These are phyloP conservation scores for Pseudanteris insignis DNA, from an alignment of 2,888 invertebrate species.

Conservation along the genomic window DNA sequence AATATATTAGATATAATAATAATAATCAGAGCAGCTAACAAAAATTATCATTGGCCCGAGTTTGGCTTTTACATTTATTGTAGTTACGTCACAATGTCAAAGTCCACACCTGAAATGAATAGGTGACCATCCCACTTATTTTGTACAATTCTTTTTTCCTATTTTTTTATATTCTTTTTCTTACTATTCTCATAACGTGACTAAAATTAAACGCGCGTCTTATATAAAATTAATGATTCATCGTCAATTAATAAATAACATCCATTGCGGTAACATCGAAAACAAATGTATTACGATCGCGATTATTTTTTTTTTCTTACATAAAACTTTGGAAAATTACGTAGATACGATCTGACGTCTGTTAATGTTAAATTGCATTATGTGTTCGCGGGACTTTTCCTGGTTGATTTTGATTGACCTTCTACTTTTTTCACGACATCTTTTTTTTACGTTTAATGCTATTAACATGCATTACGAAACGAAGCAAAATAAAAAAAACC, in stretches of 20 bases:
- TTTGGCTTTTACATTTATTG: too few relatives aligned
- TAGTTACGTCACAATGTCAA: too few relatives aligned
- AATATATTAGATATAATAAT: too few relatives aligned
- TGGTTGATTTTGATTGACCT: constrained; percentile 44
- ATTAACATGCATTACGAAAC: constrained; percentile 32
- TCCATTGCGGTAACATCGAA: too few relatives aligned
- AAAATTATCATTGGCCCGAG: too few relatives aligned
- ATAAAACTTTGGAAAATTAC: constrained; percentile 26
- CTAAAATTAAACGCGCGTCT: constrained; percentile 1
- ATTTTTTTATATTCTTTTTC: not conserved
- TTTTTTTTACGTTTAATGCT: constrained; percentile 20
- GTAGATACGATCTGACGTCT: constrained; percentile 25
- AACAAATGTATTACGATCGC: too few relatives aligned
- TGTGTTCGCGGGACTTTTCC: constrained; percentile 38
- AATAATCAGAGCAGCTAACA: too few relatives aligned
- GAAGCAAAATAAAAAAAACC: too few relatives aligned
- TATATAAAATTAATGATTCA: constrained; percentile 17
- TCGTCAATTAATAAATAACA: constrained; percentile 14
- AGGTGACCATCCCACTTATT: too few relatives aligned
- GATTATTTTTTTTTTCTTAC: constrained; percentile 3
- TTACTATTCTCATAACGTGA: too few relatives aligned
- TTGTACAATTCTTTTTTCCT: too few relatives aligned
- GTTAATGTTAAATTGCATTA: constrained; percentile 33
- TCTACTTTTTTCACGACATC: constrained; percentile 6
- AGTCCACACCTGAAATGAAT: too few relatives aligned